These are phyloP conservation scores for Polyommatus icarus DNA, from an alignment of 2,888 invertebrate species.

Conservation along the genomic window DNA sequence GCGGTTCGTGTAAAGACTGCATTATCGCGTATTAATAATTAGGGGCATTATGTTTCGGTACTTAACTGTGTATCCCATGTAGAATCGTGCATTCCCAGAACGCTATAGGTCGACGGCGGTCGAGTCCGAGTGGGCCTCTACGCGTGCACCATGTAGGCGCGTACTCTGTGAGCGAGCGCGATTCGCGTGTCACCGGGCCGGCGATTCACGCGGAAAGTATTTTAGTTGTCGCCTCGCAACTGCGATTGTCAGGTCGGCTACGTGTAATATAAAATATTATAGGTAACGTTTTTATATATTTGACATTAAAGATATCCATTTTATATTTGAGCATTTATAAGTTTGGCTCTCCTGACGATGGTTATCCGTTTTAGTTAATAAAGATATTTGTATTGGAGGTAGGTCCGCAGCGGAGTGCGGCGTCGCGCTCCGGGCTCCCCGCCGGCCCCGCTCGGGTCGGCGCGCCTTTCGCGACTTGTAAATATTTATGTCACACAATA, in stretches of 20 bases:
- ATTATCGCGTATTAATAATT: constrained; percentile 49
- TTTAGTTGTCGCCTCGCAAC: constrained; percentile 49
- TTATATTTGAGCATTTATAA: constrained; percentile 69
- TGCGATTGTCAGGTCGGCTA: constrained; percentile 62
- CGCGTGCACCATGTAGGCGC: constrained; percentile 75
- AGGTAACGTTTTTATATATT: constrained; percentile 61
- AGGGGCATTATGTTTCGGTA: constrained; percentile 68
- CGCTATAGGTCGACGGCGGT: constrained; percentile 73
- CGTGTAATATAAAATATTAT: constrained; percentile 55
- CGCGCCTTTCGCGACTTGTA: constrained; percentile 77
- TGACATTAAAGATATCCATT: constrained; percentile 63
- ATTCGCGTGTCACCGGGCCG: neutral
- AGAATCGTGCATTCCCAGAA: constrained; percentile 78
- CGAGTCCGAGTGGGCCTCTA: constrained; percentile 69
- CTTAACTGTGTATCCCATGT: constrained; percentile 76
- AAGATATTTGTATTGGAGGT: constrained; percentile 60
- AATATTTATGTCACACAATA: constrained; percentile 80
- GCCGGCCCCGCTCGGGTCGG: constrained; percentile 47
- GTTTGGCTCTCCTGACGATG: constrained; percentile 68
- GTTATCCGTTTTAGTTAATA: constrained; percentile 74
- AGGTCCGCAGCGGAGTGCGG: constrained; percentile 36
- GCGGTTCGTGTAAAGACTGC: constrained; percentile 21
- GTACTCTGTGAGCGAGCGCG: constrained; percentile 63
- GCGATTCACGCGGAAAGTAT: constrained; percentile 47
- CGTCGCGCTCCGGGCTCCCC: constrained; percentile 37